Base-by-base conservation (phyloP, 2,113 vertebrate genomes). In the Lampris incognitus region DNA sequence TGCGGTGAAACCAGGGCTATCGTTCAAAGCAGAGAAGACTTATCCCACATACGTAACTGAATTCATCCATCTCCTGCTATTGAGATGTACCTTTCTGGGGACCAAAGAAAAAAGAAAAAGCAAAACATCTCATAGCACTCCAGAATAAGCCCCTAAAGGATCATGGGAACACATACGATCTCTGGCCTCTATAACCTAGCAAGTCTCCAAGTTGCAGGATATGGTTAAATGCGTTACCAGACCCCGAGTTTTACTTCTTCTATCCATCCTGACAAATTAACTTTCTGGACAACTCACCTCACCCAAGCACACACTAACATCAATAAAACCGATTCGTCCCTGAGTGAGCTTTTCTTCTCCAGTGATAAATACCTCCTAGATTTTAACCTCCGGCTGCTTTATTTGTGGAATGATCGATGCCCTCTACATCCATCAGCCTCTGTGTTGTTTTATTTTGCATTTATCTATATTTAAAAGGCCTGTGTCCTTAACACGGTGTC, bases 11-110 rank as follows among this genome's bases (percentile, higher is more conserved):
- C 5, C 46, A 9, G 40, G 62, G 39, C 66, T 3, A 78, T 88
- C 76, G 82, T 38, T 91, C 76, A 82, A 78, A 57, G 61, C 39
- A 66, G 72, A 57, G 57, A 76, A 77, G 66, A 79, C 48, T 76
- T 6, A 76, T 80, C 77, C 70, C 75, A 74, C 69, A 69, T 65
- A 63, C 72, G 48, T 68, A 74, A 64, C 54, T 66, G 24, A 64
- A 58, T 59, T 69, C 80, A 84, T 89, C 65, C 66, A 74, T 88
- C 85, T 82, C 51, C 63, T 51, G 40, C 67, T 83, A 86, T 82
- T 74, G 67, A 63, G 66, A 75, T 69, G 58, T 78, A 69, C 55
- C 65, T 78, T n/a, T 0, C 52, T 57, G 48, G 68, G 51, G 59
- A 75, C 44, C 70, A 68, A 71, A 79, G 83, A 56, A 46, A 62